phyloP scores from a whole-genome alignment of 2,888 invertebrate genomes.

The Caenorhabditis doughertyi region DNA sequence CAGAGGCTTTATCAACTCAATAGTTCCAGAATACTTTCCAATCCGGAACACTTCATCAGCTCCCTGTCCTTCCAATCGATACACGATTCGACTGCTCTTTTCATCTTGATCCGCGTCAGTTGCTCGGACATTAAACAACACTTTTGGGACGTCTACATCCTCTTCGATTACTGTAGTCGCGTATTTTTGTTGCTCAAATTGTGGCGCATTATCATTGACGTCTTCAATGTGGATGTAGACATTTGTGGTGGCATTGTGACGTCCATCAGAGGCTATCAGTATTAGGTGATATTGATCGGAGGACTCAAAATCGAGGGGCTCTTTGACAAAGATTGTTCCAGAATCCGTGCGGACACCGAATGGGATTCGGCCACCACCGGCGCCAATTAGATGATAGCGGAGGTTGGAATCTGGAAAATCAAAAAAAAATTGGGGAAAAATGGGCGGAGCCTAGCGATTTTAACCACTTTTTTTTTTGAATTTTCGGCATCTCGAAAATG shows the following conservation, averaged over 20 bases:
- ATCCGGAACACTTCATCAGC: conserved; percentile 84
- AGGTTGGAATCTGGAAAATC: conserved; percentile 81
- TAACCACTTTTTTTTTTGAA: too few relatives aligned
- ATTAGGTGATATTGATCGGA: conserved; percentile 88
- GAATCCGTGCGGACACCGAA: conserved; percentile 81
- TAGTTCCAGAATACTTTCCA: conserved; percentile 83
- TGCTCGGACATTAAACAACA: conserved; percentile 77
- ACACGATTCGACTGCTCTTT: conserved; percentile 77
- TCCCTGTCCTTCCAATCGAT: conserved; percentile 82
- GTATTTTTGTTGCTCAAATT: conserved; percentile 81
- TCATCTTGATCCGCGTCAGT: conserved; percentile 79
- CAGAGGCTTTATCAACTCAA: conserved; percentile 84
- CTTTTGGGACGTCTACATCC: conserved; percentile 77
- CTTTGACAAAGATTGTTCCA: conserved; percentile 81
- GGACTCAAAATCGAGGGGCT: conserved; percentile 80
- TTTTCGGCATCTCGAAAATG: too few relatives aligned
- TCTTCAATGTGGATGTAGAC: conserved; percentile 86
- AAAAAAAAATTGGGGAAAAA: conserved; percentile 22
- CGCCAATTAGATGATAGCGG: conserved; percentile 77
- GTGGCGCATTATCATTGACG: conserved; percentile 84
- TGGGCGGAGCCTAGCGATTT: background rate
- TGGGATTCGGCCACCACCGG: conserved; percentile 73
- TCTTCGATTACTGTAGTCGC: conserved; percentile 79
- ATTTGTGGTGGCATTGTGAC: conserved; percentile 89
- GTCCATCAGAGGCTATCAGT: conserved; percentile 88